Conservation (phyloP, 1,140 invertebrate species). For the Capitella teleta region DNA sequence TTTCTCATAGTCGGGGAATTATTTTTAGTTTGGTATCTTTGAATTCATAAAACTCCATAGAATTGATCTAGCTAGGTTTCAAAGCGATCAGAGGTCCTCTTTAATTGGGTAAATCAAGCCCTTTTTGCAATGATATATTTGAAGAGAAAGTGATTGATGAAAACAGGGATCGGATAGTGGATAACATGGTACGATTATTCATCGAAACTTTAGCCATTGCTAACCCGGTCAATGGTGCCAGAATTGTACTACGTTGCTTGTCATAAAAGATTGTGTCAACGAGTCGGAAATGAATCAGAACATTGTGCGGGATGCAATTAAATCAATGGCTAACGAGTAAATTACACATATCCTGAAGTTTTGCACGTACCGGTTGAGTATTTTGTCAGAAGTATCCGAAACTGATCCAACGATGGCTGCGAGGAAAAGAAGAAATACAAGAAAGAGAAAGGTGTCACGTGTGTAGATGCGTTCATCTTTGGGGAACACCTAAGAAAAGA, state of each 20-base stretch:
- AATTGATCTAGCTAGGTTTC: too few species aligned
- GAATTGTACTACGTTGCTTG: neutral
- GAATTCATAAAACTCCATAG: too few species aligned
- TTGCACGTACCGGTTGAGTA: slow-evolving; percentile 22
- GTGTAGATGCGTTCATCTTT: slow-evolving; percentile 16
- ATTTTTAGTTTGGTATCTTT: too few species aligned
- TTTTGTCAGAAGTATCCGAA: slow-evolving; percentile 18
- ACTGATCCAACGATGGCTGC: slow-evolving; percentile 18
- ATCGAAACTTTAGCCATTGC: neutral
- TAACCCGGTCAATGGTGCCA: neutral
- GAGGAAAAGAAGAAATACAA: slow-evolving; percentile 23
- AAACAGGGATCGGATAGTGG: neutral
- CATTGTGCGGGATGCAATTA: neutral
- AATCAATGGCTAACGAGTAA: neutral
- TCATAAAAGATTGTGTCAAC: neutral
- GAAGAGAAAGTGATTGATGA: neutral
- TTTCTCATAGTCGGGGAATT: too few species aligned
- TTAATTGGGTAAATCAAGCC: too few species aligned
- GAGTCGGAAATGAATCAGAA: neutral
- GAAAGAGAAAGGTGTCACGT: slow-evolving; percentile 22
- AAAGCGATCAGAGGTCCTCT: too few species aligned
- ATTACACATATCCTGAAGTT: neutral
- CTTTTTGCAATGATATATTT: neutral
- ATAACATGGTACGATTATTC: neutral
- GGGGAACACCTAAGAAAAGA: slow-evolving; percentile 25